These are phyloP conservation scores for Cylindroiulus punctatus DNA, from an alignment of 2,888 invertebrate species.

Conservation along the genomic window DNA sequence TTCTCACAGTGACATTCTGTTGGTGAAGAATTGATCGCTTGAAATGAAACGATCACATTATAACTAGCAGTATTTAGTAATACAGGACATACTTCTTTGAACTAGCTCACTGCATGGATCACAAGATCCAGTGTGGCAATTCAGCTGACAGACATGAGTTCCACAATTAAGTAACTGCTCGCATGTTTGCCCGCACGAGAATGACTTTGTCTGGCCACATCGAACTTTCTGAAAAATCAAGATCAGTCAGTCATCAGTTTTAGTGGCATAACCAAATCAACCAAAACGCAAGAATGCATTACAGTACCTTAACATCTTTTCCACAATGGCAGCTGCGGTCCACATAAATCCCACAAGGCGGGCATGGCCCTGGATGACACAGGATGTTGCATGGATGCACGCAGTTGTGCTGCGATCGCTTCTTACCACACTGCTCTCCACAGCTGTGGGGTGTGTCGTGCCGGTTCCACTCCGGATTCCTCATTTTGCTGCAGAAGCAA, in stretches of 20 bases:
- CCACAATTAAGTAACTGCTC: constrained; percentile 76
- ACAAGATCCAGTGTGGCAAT: constrained; percentile 85
- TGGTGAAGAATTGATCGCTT: constrained; percentile 58
- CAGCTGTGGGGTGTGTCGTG: constrained; percentile 89
- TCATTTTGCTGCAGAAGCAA: constrained; percentile 89
- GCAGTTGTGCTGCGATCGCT: constrained; percentile 69
- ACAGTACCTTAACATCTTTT: constrained; percentile 72
- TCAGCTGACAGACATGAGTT: constrained; percentile 72
- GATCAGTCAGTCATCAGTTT: too few relatives aligned
- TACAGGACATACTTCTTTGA: constrained; percentile 44
- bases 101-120: constrained; percentile 73
- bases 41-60: too few relatives aligned
- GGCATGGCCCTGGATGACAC: constrained; percentile 96
- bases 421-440: constrained; percentile 81
- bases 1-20: constrained; percentile 78
- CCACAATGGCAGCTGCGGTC: constrained; percentile 82
- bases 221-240: constrained; percentile 68
- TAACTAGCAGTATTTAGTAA: background rate
- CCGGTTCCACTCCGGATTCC: constrained; percentile 79
- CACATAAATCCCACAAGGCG: constrained; percentile 83
- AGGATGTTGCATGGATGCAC: constrained; percentile 76
- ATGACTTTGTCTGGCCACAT: constrained; percentile 77
- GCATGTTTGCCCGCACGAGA: constrained; percentile 81
- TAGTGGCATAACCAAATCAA: too few relatives aligned
- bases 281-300: background rate